These are phyloP conservation scores for cattle (Bos taurus) DNA, from an alignment of 2,113 vertebrate genomes.

Conservation along the genomic window ARS-UCD2.0 NC_037328.1:34215501-34216000, in stretches of 20 bases:
- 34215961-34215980: neutral
- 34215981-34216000: neutral
- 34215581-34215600: neutral
- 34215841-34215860: neutral
- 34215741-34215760: neutral
- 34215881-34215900: neutral
- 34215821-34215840: neutral
- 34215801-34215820: neutral
- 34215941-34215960: neutral
- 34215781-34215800: neutral
- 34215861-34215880: neutral
- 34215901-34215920: neutral
- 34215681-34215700: neutral
- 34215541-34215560: neutral
- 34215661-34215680: neutral
- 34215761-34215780: neutral
- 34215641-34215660: neutral
- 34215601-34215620: neutral
- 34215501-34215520: neutral
- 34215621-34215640: neutral
- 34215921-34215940: neutral
- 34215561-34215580: neutral
- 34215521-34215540: neutral
- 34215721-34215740: neutral
- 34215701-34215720: neutral